Percentiles rank a stretch among this genome's conserved stretches.
Evolutionary conservation across 2,888 invertebrate genomes (phyloP).

Genomic region (Pandemis cinnamomeana): DNA sequence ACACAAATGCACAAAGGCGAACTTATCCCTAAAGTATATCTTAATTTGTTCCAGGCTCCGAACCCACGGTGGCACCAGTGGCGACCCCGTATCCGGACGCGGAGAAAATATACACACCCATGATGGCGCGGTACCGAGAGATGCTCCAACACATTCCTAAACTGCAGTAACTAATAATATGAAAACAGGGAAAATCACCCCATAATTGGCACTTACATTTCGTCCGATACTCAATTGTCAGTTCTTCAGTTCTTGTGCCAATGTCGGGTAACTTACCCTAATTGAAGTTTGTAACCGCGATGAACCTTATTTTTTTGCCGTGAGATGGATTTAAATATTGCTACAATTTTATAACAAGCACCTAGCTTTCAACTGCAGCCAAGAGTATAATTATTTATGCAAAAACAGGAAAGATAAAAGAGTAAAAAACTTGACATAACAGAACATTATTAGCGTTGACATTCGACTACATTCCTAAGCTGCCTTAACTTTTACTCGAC

Average conservation of each 20-base stretch:
- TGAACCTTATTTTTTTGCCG: not conserved
- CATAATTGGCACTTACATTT: not conserved
- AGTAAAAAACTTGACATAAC: not conserved
- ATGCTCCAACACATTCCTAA: slow-evolving; percentile 66
- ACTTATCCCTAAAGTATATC: no score
- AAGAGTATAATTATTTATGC: not conserved
- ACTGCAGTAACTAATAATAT: slow-evolving; percentile 46
- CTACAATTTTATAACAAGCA: not conserved
- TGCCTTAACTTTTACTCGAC: not conserved
- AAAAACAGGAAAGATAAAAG: not conserved
- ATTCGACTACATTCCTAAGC: not conserved
- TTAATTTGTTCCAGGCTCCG: slow-evolving; percentile 57
- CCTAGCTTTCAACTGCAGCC: not conserved
- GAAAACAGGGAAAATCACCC: not conserved
- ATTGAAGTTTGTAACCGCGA: not conserved
- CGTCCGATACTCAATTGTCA: no score
- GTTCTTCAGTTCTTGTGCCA: not conserved
- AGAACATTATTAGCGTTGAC: not conserved
- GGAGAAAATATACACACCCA: slow-evolving; percentile 88
- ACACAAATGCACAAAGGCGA: no score
- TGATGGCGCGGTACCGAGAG: slow-evolving; percentile 87
- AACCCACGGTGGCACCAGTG: slow-evolving; percentile 71
- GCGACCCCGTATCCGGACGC: slow-evolving; percentile 91
- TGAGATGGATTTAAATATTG: no score
- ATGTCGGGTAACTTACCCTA: not conserved